phyloP scores from a whole-genome alignment of 2,797 vertebrate genomes.

The Glossophaga mutica region DNA sequence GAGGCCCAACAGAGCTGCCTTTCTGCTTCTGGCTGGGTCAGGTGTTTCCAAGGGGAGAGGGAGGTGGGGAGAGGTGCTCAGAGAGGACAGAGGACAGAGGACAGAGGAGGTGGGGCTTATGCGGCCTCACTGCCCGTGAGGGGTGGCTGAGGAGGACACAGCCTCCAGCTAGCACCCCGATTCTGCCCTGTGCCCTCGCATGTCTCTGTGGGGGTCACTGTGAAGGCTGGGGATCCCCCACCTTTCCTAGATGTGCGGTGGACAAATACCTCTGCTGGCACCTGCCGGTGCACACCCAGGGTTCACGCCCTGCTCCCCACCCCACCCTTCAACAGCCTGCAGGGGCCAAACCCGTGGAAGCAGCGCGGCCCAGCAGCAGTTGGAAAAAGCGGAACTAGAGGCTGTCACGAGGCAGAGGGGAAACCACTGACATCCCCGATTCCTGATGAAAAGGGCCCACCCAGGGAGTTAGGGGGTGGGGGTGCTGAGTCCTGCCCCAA shows the following conservation, averaged over 20 bases:
- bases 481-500: not conserved
- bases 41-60: not conserved
- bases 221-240: not conserved
- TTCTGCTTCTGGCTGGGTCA: not conserved
- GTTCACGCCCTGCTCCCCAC: not conserved
- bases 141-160: not conserved
- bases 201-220: not conserved
- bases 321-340: fast-evolving
- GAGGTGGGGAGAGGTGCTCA: not conserved
- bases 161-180: not conserved
- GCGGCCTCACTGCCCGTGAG: not conserved
- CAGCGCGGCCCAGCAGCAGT: fast-evolving
- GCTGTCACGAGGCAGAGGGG: not conserved
- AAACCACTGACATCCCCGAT: not conserved
- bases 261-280: not conserved
- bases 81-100: not conserved
- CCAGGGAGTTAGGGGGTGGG: too few relatives aligned
- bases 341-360: not conserved
- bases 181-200: not conserved
- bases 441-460: not conserved
- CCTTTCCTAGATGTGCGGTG: not conserved
- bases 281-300: fast-evolving
- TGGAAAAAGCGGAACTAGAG: not conserved
- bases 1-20: not conserved
- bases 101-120: not conserved